Base-by-base conservation (phyloP, 2,113 vertebrate genomes). In the Indri indri region DNA sequence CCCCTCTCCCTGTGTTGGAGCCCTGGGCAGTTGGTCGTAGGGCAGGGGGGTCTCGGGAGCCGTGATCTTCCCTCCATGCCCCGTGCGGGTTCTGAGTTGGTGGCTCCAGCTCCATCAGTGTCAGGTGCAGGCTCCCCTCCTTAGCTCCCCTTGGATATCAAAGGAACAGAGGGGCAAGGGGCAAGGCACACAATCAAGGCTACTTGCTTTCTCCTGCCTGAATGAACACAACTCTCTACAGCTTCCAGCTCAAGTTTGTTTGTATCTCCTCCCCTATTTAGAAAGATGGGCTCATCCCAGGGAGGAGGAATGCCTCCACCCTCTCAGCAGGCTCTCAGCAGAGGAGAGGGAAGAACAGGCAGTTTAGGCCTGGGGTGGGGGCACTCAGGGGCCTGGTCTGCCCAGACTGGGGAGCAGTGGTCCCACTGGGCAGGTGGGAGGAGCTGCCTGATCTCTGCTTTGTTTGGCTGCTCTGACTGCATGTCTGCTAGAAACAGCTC, bases 191-290 rank as follows among this genome's bases (percentile, higher is more conserved):
- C 6, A 25, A 11, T 86, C 45, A 63, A 32, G 68, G 94, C 32
- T 16, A 0, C 34, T 96, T 97, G 92, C 80, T 98, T 98, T 97
- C 68, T 88, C 84, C 73, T 97, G 77, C 80, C 96, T 45, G 47
- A 84, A 54, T 77, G 97, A 97, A 79, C 57, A 59, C 34, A 65
- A 30, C 81, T 68, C 97, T 80, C 18, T 22, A 52, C 2, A 61
- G 76, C 93, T 94, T 90, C 50, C 42, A 13, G 17, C 80, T 97
- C 88, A n/a, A 40, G 91, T 92, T 95, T 13, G 0, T 22, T 63
- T 42, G 22, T 25, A 34, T 73, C 40, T 77, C 12, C 63, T 61
- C 37, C 25, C 32, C 17, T 40, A 0, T n/a, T 70, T 42, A 57
- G 42, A 85, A 76, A 65, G 40, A 57, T 40, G 63, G 54, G 6